Evolutionary conservation across 2,888 invertebrate species (phyloP), one percentile per base, ranked within the genome.

Genomic region (Cantharis nigra): DNA sequence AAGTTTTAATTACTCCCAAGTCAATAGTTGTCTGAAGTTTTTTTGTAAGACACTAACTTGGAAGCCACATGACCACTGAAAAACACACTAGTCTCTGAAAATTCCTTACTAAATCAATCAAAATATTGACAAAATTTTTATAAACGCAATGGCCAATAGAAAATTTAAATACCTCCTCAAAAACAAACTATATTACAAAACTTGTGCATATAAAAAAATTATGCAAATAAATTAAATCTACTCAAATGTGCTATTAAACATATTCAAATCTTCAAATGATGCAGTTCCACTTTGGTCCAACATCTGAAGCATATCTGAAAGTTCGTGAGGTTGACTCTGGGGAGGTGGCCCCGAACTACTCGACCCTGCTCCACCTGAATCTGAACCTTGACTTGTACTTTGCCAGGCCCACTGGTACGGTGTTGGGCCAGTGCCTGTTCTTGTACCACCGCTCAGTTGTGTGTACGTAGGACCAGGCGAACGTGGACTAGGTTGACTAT

Each of bases 221-320:
- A 65, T 49, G 49, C 49, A 73, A 70, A 77, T 72, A 72, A 73
- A 76, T 33, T 78, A 76, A 78, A 79, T 28, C 82, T 86, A 94
- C 89, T 94, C 94, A 85, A 94, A 94, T 83, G 91, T 92, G 83
- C 96, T 93, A 87, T 94, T 96, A 88, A 97, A 97, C 96, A 97
- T 97, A 85, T 93, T 93, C 85, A 97, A 91, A 88, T 97, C 97
- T 87, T 97, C 97, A 87, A 97, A 97, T 28, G 95, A 93, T 76
- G 95, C 91, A 63, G 95, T 92, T 71, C 93, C 95, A 84, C 94
- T 93, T 87, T 96, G 96, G 89, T 97, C 96, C 75, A 97, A 90
- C 93, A 97, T 97, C 89, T 97, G 97, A 84, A 97, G 90, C 97
- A 97, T 97, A 85, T 97, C 97, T 14, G 96, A 95, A 75, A 97